phyloP scores from a whole-genome alignment of 2,113 vertebrate genomes.

The Spizaetus ornatus region DNA sequence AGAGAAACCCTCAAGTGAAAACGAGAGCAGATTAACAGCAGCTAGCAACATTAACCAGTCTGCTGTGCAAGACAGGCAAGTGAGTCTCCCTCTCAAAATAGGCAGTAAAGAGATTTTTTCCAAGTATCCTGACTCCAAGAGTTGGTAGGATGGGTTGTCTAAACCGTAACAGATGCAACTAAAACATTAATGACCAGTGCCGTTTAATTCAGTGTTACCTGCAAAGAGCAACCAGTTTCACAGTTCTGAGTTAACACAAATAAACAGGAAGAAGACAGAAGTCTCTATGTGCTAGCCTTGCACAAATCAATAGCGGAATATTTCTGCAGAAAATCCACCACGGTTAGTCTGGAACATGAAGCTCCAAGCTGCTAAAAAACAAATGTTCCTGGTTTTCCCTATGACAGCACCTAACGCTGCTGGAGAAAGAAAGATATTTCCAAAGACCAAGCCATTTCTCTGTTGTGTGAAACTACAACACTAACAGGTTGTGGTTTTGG shows the following conservation, averaged over 20 bases:
- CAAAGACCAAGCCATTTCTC: background rate
- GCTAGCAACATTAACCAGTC: background rate
- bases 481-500: background rate
- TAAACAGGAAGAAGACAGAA: background rate
- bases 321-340: background rate
- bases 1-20: background rate
- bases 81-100: background rate
- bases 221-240: background rate
- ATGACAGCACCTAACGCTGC: background rate
- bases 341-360: background rate
- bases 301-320: background rate
- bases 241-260: background rate
- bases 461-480: background rate
- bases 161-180: background rate
- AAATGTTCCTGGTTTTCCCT: background rate
- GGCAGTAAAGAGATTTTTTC: background rate
- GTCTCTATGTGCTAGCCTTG: too few relatives aligned
- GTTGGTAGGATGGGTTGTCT: background rate
- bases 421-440: background rate
- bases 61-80: background rate
- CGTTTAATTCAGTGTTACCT: background rate
- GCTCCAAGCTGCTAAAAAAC: background rate
- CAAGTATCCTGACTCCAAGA: background rate
- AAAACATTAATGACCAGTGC: background rate
- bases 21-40: background rate